A percentile compares a stretch with the other conserved stretches of the same genome.
Evolutionary conservation across 2,113 vertebrate species (phyloP).

Genomic region (Engystomops pustulosus): DNA sequence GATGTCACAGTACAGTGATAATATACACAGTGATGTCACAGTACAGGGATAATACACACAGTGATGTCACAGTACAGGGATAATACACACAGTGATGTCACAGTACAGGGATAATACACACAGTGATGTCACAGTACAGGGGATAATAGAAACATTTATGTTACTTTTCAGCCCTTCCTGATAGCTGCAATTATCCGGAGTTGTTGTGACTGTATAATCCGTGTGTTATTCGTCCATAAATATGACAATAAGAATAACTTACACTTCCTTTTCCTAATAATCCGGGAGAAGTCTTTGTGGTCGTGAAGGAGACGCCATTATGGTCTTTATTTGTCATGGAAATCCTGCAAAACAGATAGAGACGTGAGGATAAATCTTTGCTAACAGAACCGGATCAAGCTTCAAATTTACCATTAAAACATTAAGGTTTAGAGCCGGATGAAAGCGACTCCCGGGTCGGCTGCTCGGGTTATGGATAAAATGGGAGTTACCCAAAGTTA

Average conservation of each 20-base stretch:
- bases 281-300: background rate
- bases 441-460: background rate
- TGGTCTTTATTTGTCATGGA: background rate
- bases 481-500: constrained; percentile 14
- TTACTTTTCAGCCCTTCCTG: background rate
- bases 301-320: too few relatives aligned
- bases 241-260: background rate
- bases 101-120: too few relatives aligned
- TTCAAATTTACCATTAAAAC: constrained; percentile 24
- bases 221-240: constrained; percentile 14
- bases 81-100: too few relatives aligned
- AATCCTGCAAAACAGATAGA: background rate
- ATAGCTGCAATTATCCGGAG: constrained; percentile 1
- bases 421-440: constrained; percentile 12
- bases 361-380: constrained; percentile 10
- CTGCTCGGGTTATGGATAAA: background rate
- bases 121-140: background rate
- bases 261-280: constrained; percentile 11
- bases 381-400: constrained; percentile 10
- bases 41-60: too few relatives aligned
- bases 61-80: too few relatives aligned
- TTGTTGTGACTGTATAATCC: constrained; percentile 1
- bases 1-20: too few relatives aligned
- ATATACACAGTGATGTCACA: too few relatives aligned
- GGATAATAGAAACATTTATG: too few relatives aligned